phyloP scores from a whole-genome alignment of 2,113 vertebrate genomes.

The Argyrosomus japonicus region DNA sequence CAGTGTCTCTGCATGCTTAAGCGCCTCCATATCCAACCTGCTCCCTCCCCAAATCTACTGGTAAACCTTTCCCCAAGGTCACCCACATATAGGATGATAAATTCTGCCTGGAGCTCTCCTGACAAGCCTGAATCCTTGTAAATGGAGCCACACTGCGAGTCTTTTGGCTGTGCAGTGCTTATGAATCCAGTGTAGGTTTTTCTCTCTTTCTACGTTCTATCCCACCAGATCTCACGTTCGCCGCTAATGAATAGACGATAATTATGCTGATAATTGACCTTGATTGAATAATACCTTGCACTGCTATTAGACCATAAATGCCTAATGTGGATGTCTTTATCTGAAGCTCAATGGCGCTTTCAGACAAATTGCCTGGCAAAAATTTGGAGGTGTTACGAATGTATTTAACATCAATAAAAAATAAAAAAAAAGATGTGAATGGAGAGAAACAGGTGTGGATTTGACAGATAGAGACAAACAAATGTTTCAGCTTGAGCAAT shows the following conservation, averaged over 20 bases:
- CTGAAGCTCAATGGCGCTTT: conserved; percentile 22
- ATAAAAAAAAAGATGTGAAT: conserved; percentile 1
- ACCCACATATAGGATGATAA: conserved; percentile 68
- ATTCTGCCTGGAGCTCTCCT: conserved; percentile 72
- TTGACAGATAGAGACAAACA: background rate
- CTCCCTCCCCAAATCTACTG: conserved; percentile 56
- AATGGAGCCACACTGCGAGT: conserved; percentile 31
- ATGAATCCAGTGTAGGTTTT: background rate
- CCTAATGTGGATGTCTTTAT: conserved; percentile 9
- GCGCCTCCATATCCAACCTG: conserved; percentile 33
- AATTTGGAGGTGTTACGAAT: background rate
- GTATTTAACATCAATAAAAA: background rate
- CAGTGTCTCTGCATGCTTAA: conserved; percentile 46
- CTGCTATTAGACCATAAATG: conserved; percentile 2
- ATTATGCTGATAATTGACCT: conserved; percentile 28
- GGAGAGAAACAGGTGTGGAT: background rate
- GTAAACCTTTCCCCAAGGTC: conserved; percentile 78
- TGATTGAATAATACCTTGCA: conserved; percentile 11
- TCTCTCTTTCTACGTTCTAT: background rate
- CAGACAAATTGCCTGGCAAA: conserved; percentile 4
- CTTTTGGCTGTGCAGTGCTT: background rate
- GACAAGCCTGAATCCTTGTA: conserved; percentile 64
- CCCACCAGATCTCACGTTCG: background rate
- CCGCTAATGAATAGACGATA: background rate
- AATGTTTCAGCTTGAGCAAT: conserved; percentile 8